Evolutionary conservation across 2,113 vertebrate species (phyloP), one percentile per base, ranked within the genome.

Genomic region (Stegastes partitus): DNA sequence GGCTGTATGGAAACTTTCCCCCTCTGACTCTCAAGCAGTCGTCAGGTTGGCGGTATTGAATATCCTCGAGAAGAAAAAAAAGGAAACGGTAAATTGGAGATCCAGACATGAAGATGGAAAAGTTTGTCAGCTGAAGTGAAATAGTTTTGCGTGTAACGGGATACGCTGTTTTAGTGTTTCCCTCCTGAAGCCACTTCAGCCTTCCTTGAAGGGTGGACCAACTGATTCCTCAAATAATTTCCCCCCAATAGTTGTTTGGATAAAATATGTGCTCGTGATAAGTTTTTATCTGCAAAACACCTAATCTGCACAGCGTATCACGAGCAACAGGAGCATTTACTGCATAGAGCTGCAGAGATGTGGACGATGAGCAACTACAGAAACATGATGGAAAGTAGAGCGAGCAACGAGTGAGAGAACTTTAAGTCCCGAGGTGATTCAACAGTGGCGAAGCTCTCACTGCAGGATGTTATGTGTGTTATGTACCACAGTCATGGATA

Each of bases 91-190:
- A 87, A 93, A 94, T 89, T 90, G 85, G 91, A 92, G 89, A 91
- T 92, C 91, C 93, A 94, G 93, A 93, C 90, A 8, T 81, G 81
- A 90, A 91, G 87, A 92, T 89, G 91, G 93, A 93, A 94, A 93
- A 81, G 74, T 91, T 89, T 89, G 89, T 91, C 86, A 90, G 89
- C 59, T 91, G 42, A 87, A 90, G 79, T 77, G 66, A 90, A 34
- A 89, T 87, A 80, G 78, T 91, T 90, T 62, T 61, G 66, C 65
- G 78, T 81, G 79, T 90, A 87, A 91, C 51, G 10, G 53, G 74
- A 85, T 56, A 64, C 49, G 22, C 67, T 74, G 62, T 83, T 81
- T 82, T 70, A 84, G 73, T 62, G 77, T 66, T 86, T 89, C 77
- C 77, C 55, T 86, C 31, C 72, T 74, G 68, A 87, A 78, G 57